Evolutionary conservation across 2,888 invertebrate genomes (phyloP), one percentile per base, ranked within the genome.

Genomic region (Galeopsomyia nigrocyanea): DNA sequence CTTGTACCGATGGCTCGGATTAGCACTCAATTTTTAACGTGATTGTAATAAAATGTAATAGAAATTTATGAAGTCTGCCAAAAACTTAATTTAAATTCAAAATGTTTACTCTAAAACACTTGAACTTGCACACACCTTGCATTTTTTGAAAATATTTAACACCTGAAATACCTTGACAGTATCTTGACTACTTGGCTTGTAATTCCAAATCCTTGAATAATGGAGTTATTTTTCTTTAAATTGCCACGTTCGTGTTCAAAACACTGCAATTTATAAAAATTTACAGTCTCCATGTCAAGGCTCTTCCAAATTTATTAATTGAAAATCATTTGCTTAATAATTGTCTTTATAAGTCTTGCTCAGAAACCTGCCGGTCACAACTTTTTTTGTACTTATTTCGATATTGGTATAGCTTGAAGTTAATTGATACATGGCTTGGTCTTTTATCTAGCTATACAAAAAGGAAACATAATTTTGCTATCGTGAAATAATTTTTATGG

Each of bases 331-430:
- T 19, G 60, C 68, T 71, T 62, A 68, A 56, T 62, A 68, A 56
- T 31, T 69, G 62, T 53, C 60, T 55, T 47, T 71, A 71, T 47
- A 66, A 65, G 57, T 61, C 58, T 68, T 39, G 58, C 67, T 60
- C 46, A 71, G 49, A 67, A 64, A 63, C 55, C 62, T 70, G 55
- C 67, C 67, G 55, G 55, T 71, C 70, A 67, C 57, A 67, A 66
- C 67, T 73, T 47, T 53, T 73, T 69, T 68, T 72, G 68, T 66
- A 69, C 73, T 73, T 68, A 74, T 62, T 46, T 58, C 58, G 57
- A 74, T 56, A 74, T 70, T 31, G 39, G 64, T 71, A 47, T 68
- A 63, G 56, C 39, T 57, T 49, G 47, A 64, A 63, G n/a, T 58
- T 49, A 58, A 50, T 55, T 53, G n/a, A 39, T 56, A 68, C 57